Conservation (phyloP, 2,113 vertebrate species). For the Microtus richardsoni region DNA sequence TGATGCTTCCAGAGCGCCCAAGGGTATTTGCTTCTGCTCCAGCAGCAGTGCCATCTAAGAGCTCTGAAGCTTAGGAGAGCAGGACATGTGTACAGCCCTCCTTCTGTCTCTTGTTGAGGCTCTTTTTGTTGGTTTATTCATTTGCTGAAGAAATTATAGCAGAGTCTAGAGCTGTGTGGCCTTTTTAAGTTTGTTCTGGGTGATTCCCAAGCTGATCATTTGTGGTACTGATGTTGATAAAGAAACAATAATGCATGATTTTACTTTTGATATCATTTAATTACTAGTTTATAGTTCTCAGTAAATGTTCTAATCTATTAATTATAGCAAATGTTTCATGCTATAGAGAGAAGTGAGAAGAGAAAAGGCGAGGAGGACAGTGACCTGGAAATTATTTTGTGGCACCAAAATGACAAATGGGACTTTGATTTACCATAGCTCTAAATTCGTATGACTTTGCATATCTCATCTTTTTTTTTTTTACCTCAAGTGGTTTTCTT, state of each 20-base stretch:
- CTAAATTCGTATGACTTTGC: neutral
- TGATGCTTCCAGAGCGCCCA: conserved; percentile 37
- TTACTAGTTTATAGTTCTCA: conserved; percentile 27
- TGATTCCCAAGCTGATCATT: neutral
- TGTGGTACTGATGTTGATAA: neutral
- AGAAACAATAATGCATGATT: conserved; percentile 26
- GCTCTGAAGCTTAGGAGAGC: conserved; percentile 46
- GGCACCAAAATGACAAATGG: neutral
- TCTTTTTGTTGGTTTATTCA: conserved; percentile 31
- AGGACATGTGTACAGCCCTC: neutral
- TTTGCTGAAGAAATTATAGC: conserved; percentile 51
- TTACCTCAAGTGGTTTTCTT: neutral
- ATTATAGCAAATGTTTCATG: neutral
- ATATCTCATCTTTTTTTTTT: conserved; percentile 36
- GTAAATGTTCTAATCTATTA: neutral
- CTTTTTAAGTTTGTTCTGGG: conserved; percentile 34
- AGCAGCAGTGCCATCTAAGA: conserved; percentile 58
- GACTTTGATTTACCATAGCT: neutral
- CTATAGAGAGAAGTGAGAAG: neutral
- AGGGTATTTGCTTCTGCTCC: conserved; percentile 58
- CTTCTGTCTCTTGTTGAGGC: conserved; percentile 35
- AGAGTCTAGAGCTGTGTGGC: neutral
- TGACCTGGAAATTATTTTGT: neutral
- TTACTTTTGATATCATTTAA: conserved; percentile 40
- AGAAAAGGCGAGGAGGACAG: neutral